These are phyloP conservation scores for Leptopterna dolabrata DNA, from an alignment of 2,888 invertebrate species.

Conservation along the genomic window DNA sequence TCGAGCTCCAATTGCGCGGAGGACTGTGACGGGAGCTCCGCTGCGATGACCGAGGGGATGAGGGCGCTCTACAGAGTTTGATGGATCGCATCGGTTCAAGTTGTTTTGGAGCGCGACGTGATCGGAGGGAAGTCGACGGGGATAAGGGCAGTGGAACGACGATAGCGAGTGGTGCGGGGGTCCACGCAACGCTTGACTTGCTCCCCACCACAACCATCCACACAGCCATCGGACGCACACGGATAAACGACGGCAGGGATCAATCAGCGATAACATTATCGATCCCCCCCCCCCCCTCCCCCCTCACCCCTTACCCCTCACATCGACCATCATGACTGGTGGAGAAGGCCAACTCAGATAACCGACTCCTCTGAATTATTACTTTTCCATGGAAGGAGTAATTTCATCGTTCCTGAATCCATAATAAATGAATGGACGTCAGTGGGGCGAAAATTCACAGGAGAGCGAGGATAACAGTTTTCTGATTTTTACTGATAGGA, in stretches of 20 bases:
- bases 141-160: background rate
- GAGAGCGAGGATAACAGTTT: background rate
- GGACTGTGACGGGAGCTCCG: background rate
- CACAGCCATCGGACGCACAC: background rate
- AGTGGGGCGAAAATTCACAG: background rate
- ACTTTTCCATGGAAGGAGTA: background rate
- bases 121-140: background rate
- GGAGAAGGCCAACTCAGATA: background rate
- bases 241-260: background rate
- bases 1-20: no score
- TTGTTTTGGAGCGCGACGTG: background rate
- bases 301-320: background rate
- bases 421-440: background rate
- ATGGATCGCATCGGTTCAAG: background rate
- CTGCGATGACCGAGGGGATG: background rate
- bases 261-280: slow-evolving; percentile 11
- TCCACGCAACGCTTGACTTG: slow-evolving; percentile 3
- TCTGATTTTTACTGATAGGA: background rate
- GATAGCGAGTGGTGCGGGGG: background rate
- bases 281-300: background rate
- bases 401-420: background rate
- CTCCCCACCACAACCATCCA: background rate
- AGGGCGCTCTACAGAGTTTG: background rate
- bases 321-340: background rate
- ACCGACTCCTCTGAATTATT: background rate